These are phyloP conservation scores for Netelia melanura DNA, from an alignment of 2,888 invertebrate species.

Conservation along the genomic window DNA sequence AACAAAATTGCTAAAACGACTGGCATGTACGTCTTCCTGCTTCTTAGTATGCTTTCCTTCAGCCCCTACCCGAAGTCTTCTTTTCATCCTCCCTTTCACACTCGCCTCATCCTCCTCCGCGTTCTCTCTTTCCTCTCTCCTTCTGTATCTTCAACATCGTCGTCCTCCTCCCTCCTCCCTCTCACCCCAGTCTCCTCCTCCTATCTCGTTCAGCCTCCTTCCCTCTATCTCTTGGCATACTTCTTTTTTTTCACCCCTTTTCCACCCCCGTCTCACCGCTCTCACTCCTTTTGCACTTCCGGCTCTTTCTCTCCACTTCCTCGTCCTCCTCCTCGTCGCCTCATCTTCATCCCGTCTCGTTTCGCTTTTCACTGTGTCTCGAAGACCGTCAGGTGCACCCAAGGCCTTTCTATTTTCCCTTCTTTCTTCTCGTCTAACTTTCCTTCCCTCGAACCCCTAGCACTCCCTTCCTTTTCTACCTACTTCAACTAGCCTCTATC, in stretches of 20 bases:
- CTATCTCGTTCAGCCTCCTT: neutral
- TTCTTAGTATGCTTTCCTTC: slow-evolving; percentile 13
- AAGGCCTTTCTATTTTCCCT: slow-evolving; percentile 12
- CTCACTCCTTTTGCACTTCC: neutral
- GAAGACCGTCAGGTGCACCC: slow-evolving; percentile 27
- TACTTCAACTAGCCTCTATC: slow-evolving; percentile 7
- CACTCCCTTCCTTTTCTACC: neutral
- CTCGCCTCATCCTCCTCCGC: neutral
- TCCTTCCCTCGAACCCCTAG: neutral
- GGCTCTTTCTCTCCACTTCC: slow-evolving; percentile 20
- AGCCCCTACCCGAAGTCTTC: neutral
- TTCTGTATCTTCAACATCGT: neutral
- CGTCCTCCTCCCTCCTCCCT: neutral
- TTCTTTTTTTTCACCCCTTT: neutral
- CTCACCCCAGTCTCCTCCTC: neutral
- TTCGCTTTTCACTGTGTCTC: slow-evolving; percentile 42
- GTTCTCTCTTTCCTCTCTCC: neutral
- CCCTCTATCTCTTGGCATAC: neutral
- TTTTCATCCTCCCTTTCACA: neutral
- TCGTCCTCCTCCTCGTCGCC: slow-evolving; percentile 14
- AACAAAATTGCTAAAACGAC: slow-evolving; percentile 19
- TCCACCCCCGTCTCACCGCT: slow-evolving; percentile 7
- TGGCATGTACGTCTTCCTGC: slow-evolving; percentile 45
- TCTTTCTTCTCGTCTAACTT: slow-evolving; percentile 7
- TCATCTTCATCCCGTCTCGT: slow-evolving; percentile 51